Base-by-base conservation (phyloP, 2,797 vertebrate genomes). In the Coendou prehensilis region DNA sequence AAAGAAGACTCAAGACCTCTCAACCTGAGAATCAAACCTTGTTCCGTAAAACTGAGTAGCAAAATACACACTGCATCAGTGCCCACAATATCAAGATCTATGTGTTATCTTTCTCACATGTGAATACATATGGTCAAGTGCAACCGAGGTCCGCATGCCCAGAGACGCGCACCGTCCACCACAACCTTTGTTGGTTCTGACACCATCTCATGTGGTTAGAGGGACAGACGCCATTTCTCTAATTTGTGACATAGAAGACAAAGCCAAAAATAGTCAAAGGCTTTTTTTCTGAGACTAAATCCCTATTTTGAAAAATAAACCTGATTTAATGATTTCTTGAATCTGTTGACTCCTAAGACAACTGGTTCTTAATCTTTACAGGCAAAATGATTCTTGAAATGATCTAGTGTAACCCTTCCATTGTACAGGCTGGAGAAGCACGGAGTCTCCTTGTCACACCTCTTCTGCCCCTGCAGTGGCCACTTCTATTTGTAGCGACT, bases 191-290 rank as follows among this genome's bases (percentile, higher is more conserved):
- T 33, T 85, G 33, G 37, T 86, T 95, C 28, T 96, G 37, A 85
- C 15, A 54, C 11, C 69, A 30, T 11, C 45, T 52, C 87, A 71
- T 28, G 52, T n/a, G 6, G 71, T 64, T 52, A 93, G 33, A 86
- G 37, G 26, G 28, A 75, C 11, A 63, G 52, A 91, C 28, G 54
- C 9, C 75, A 71, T 83, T 92, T 88, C 26, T 92, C 61, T 92
- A 89, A 93, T 81, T 73, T 47, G 20, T 71, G 64, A 95, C 20
- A 83, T 2, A 91, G n/a, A 96, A 95, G 96, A 84, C 33, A 92
- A 97, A 86, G 2, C 63, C 37, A 1, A 94, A 90, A 84, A 89
- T 61, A 80, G 50, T 26, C 89, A 87, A 93, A 67, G 41, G n/a
- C 13, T 67, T 81, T 84, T 84, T 86, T 82, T 75, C n/a, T 3